These are phyloP conservation scores for Microtus oregoni DNA, from an alignment of 2,113 vertebrate genomes.

Conservation along the genomic window DNA sequence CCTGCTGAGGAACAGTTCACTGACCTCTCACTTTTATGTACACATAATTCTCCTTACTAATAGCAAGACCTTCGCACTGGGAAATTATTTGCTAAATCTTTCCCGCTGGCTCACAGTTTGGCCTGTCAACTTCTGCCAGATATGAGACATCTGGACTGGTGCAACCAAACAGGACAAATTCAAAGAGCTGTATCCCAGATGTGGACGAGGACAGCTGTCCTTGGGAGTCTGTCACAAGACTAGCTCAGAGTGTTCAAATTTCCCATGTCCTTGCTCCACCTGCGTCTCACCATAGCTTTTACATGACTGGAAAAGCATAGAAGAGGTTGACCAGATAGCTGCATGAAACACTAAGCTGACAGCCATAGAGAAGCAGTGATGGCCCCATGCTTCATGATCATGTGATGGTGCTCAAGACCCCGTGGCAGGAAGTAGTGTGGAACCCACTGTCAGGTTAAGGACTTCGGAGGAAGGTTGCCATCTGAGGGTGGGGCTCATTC, in stretches of 20 bases:
- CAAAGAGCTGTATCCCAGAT: constrained; percentile 55
- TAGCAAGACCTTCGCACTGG: constrained; percentile 43
- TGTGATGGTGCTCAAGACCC: not conserved
- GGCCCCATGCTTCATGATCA: not conserved
- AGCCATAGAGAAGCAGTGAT: not conserved
- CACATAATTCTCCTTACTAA: constrained; percentile 45
- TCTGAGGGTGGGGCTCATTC: not conserved
- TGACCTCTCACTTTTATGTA: constrained; percentile 16
- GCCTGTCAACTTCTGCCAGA: constrained; percentile 58
- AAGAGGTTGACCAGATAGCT: constrained; percentile 68
- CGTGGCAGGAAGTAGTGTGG: not conserved
- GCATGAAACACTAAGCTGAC: not conserved
- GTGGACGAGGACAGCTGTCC: constrained; percentile 31
- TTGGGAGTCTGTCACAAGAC: constrained; percentile 29
- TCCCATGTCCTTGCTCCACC: constrained; percentile 52
- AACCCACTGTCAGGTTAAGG: constrained; percentile 4
- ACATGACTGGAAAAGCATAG: constrained; percentile 31
- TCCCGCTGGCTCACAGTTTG: constrained; percentile 60
- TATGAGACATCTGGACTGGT: constrained; percentile 62
- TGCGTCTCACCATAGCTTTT: constrained; percentile 63
- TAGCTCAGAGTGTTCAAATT: not conserved
- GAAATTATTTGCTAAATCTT: constrained; percentile 75
- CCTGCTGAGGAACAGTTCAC: constrained; percentile 23
- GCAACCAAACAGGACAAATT: constrained; percentile 24
- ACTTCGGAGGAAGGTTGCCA: constrained; percentile 10